These are phyloP conservation scores for Microctonus aethiopoides DNA, from an alignment of 2,888 invertebrate species.

Conservation along the genomic window DNA sequence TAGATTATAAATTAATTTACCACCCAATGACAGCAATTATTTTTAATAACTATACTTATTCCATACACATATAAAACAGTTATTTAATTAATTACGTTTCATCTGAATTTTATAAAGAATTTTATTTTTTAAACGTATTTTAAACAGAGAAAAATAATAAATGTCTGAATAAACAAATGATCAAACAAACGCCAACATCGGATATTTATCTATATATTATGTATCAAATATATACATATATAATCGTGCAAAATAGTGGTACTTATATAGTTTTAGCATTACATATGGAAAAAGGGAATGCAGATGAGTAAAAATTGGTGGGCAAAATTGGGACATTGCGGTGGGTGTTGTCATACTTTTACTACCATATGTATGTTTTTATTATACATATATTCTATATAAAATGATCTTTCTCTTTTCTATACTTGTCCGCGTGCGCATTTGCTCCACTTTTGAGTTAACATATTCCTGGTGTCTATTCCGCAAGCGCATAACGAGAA, in stretches of 20 bases:
- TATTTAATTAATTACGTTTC: too few relatives aligned
- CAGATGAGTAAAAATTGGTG: slow-evolving; percentile 44
- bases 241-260: background rate
- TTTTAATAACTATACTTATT: too few relatives aligned
- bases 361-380: background rate
- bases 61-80: too few relatives aligned
- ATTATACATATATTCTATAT: background rate
- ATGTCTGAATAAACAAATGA: too few relatives aligned
- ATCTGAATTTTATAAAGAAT: too few relatives aligned
- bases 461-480: slow-evolving; percentile 11
- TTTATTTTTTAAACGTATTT: too few relatives aligned
- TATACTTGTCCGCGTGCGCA: background rate
- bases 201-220: too few relatives aligned
- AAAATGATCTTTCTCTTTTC: background rate
- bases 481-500: slow-evolving; percentile 21
- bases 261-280: background rate
- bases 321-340: slow-evolving; percentile 44
- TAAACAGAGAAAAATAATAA: too few relatives aligned
- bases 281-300: slow-evolving; percentile 11
- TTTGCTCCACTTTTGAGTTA: slow-evolving; percentile 24
- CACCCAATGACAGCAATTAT: too few relatives aligned
- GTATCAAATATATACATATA: background rate
- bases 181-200: too few relatives aligned
- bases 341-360: slow-evolving; percentile 21
- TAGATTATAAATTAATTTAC: background rate